Percentiles rank a stretch among this genome's conserved stretches.
These are phyloP conservation scores for Corynorhinus townsendii DNA, from an alignment of 2,113 vertebrate species.

Conservation along the genomic window DNA sequence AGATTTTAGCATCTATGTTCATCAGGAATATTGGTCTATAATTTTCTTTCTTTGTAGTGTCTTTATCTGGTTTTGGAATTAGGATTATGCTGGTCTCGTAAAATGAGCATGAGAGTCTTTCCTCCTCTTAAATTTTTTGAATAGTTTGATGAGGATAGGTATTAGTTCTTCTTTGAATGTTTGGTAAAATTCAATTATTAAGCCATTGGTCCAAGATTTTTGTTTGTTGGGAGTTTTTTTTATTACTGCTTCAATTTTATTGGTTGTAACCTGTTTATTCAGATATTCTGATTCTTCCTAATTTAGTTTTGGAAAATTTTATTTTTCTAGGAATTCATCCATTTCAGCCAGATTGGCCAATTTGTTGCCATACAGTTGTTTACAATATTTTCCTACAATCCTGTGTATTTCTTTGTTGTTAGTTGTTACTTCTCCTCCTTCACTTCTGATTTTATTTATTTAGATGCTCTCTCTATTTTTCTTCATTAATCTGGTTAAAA, in stretches of 20 bases:
- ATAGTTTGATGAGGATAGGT: too few species aligned
- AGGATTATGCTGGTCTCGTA: too few species aligned
- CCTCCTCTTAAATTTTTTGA: too few species aligned
- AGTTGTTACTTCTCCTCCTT: background rate
- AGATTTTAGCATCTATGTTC: too few species aligned
- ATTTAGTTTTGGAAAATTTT: background rate
- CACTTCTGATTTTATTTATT: background rate
- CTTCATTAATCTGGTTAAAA: background rate
- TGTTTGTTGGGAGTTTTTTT: background rate
- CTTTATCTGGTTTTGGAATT: too few species aligned
- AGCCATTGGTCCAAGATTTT: background rate
- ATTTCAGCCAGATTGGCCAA: background rate
- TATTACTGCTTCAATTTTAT: background rate
- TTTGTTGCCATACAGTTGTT: background rate
- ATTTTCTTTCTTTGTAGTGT: too few species aligned
- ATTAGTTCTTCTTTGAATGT: background rate
- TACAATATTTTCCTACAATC: background rate
- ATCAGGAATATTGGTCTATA: too few species aligned
- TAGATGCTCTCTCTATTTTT: background rate
- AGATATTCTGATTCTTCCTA: background rate
- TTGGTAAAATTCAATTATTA: background rate
- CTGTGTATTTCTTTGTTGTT: background rate
- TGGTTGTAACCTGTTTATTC: background rate
- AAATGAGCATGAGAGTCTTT: too few species aligned
- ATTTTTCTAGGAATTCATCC: background rate